Evolutionary conservation across 2,797 vertebrate genomes (phyloP).

Genomic region (Lagocephalus sceleratus): DNA sequence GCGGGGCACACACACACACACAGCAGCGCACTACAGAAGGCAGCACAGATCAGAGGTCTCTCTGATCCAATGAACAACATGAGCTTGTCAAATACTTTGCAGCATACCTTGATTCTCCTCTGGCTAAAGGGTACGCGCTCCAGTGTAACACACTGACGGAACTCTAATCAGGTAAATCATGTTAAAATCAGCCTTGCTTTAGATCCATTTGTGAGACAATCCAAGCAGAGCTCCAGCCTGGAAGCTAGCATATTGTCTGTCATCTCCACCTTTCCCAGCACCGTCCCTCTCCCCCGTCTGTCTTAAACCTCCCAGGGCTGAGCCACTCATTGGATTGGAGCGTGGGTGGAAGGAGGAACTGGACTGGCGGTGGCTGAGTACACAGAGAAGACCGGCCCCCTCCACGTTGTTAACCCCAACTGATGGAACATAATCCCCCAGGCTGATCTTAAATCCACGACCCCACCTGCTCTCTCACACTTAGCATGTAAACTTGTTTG

Average conservation of each 20-base stretch:
- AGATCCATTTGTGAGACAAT: conserved; percentile 15
- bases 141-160: conserved; percentile 17
- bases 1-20: conserved; percentile 1
- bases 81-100: conserved; percentile 3
- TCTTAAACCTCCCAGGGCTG: conserved; percentile 20
- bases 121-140: conserved; percentile 19
- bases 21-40: neutral
- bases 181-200: conserved; percentile 13
- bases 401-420: conserved; percentile 44
- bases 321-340: conserved; percentile 35
- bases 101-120: conserved; percentile 54
- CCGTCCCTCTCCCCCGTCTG: neutral
- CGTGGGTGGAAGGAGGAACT: conserved; percentile 20
- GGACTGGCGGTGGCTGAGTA: conserved; percentile 39
- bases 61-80: conserved; percentile 2
- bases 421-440: conserved; percentile 63
- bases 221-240: conserved; percentile 28
- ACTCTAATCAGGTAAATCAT: conserved; percentile 18
- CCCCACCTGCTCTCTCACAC: conserved; percentile 53
- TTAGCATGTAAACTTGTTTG: neutral
- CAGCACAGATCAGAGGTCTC: conserved; percentile 1
- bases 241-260: conserved; percentile 27
- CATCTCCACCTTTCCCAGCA: conserved; percentile 1
- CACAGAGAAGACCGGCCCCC: conserved; percentile 39
- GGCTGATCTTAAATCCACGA: conserved; percentile 60